Evolutionary conservation across 2,888 invertebrate genomes (phyloP).

Genomic region (Teinopalpus imperialis): DNA sequence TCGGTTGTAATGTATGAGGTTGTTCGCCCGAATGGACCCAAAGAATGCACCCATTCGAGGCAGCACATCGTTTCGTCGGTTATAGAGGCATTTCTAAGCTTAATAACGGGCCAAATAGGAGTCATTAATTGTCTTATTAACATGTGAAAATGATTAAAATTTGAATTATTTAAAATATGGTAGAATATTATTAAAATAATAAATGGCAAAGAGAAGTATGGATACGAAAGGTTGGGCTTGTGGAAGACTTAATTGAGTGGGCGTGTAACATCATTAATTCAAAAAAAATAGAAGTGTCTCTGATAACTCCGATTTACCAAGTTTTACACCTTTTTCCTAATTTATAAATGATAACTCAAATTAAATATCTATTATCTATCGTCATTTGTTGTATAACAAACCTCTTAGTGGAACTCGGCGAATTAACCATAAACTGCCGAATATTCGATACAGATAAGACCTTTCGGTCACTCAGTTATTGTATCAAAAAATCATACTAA

Average conservation of each 20-base stretch:
- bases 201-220: constrained; percentile 3
- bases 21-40: constrained; percentile 23
- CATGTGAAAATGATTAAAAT: constrained; percentile 36
- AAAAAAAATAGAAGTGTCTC: no score
- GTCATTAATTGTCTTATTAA: constrained; percentile 30
- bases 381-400: no score
- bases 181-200: constrained; percentile 13
- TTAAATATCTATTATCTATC: no score
- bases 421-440: no score
- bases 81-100: constrained; percentile 32
- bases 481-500: no score
- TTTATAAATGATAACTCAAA: no score
- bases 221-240: not conserved
- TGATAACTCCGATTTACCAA: no score
- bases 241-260: not conserved
- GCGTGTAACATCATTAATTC: constrained; percentile 3
- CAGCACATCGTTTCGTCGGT: constrained; percentile 31
- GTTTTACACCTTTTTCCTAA: no score
- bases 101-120: constrained; percentile 33
- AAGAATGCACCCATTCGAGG: constrained; percentile 30
- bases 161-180: constrained; percentile 25
- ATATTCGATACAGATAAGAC: no score
- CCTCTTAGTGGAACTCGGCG: no score
- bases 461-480: no score
- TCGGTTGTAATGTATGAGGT: constrained; percentile 33